Base-by-base conservation (phyloP, 2,113 vertebrate species). In the Brachypteracias leptosomus region DNA sequence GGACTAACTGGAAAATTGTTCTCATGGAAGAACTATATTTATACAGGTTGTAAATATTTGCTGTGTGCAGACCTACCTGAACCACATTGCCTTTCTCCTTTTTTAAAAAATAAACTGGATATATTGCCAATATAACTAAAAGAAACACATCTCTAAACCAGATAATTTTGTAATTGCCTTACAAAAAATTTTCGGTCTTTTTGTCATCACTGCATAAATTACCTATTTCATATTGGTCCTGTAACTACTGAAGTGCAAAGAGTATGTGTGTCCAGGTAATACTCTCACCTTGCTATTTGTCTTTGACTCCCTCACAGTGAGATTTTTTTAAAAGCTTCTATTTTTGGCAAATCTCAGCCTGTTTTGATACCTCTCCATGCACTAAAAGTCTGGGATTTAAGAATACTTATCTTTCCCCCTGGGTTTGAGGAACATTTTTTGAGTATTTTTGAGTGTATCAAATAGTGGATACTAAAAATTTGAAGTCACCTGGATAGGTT, bases 1-100 rank as follows among this genome's bases (percentile, higher is more conserved):
- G 31, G 67, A 15, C 20, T 88, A 47, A 70, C 58, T 93, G 92
- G 72, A 93, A 96, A 82, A 35, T 49, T 63, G 11, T 94, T 92
- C 51, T 65, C 12, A 46, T 38, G 33, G 33, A 46, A 86, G 51
- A 85, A 7, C 19, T 59, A 11, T 65, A 3, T 40, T 6, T n/a
- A n/a, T 54, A 26, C 21, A 91, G 33, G 19, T 42, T 85, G 46
- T 78, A 89, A 85, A 54, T 36, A 70, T 47, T 19, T 2, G 7
- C 16, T 54, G 9, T 33, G 8, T 26, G 17, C 12, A 47, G 51
- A 47, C 49, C 28, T 61, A 35, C 22, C 51, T 46, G 17, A 82
- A 42, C 15, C 7, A 16, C 0, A 0, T 38, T 52, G 5, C 16
- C 21, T 83, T 5, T 4, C 7, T 61, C 21, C 7, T 59, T 55